phyloP scores from a whole-genome alignment of 2,888 invertebrate genomes.

The Xylota segnis region DNA sequence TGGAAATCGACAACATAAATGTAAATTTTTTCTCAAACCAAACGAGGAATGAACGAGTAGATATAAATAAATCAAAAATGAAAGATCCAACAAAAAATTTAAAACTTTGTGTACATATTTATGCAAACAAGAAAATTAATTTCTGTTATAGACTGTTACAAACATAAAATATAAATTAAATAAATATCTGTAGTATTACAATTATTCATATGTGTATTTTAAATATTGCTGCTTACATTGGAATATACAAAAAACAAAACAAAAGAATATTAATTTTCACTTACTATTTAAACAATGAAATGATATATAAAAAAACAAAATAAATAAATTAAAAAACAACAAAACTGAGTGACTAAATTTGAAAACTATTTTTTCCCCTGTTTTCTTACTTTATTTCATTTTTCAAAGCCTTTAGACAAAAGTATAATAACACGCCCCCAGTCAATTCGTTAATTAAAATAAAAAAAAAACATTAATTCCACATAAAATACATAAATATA shows the following conservation, averaged over 20 bases:
- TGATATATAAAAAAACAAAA: neutral
- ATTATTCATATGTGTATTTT: slow-evolving; percentile 59
- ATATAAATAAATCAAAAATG: slow-evolving; percentile 6
- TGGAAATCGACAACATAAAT: slow-evolving; percentile 27
- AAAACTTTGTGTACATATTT: slow-evolving; percentile 48
- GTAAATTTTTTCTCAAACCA: slow-evolving; percentile 48
- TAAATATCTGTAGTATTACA: slow-evolving; percentile 44
- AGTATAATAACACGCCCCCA: neutral
- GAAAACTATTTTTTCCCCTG: slow-evolving; percentile 1
- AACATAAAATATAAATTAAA: slow-evolving; percentile 19
- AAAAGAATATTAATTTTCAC: slow-evolving; percentile 22
- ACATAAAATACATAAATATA: neutral
- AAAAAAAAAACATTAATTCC: neutral
- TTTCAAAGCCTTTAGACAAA: neutral
- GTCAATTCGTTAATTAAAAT: neutral
- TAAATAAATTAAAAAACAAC: slow-evolving; percentile 1
- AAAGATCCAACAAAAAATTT: neutral
- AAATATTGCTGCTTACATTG: slow-evolving; percentile 59
- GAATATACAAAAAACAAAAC: slow-evolving; percentile 8
- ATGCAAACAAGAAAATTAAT: slow-evolving; percentile 26
- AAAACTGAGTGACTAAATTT: slow-evolving; percentile 48
- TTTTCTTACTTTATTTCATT: too few species aligned
- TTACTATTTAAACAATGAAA: slow-evolving; percentile 13
- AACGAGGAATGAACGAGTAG: slow-evolving; percentile 16
- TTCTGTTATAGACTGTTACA: slow-evolving; percentile 59